These are phyloP conservation scores for Sardina pilchardus DNA, from an alignment of 2,113 vertebrate genomes.

Conservation along the genomic window DNA sequence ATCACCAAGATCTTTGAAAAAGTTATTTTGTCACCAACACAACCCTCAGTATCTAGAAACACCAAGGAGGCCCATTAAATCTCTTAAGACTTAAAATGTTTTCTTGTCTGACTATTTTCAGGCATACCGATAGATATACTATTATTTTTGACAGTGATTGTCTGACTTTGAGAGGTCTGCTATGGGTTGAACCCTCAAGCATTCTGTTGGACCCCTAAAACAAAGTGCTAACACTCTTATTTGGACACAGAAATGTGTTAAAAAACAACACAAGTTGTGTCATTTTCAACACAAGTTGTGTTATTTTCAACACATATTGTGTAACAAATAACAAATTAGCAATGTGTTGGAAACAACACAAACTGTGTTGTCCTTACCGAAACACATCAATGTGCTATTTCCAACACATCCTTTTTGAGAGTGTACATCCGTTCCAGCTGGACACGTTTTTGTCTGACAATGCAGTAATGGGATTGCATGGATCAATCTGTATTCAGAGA, in stretches of 20 bases:
- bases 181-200: not conserved
- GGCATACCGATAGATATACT: too few species aligned
- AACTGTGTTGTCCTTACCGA: too few species aligned
- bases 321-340: too few species aligned
- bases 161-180: not conserved
- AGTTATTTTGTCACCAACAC: not conserved
- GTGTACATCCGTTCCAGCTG: not conserved
- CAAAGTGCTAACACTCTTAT: too few species aligned
- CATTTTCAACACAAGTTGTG: too few species aligned
- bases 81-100: too few species aligned
- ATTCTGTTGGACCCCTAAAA: not conserved
- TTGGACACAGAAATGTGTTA: too few species aligned
- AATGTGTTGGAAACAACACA: too few species aligned
- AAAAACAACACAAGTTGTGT: too few species aligned
- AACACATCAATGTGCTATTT: too few species aligned
- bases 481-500: not conserved
- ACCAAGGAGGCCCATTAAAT: not conserved
- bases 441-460: not conserved
- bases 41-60: not conserved
- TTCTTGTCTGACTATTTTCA: not conserved
- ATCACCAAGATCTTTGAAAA: not conserved
- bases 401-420: too few species aligned
- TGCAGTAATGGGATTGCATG: not conserved
- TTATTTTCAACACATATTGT: too few species aligned
- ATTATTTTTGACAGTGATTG: not conserved